phyloP scores from a whole-genome alignment of 1,140 invertebrate species.

The Drosophila quadrilineata region DNA sequence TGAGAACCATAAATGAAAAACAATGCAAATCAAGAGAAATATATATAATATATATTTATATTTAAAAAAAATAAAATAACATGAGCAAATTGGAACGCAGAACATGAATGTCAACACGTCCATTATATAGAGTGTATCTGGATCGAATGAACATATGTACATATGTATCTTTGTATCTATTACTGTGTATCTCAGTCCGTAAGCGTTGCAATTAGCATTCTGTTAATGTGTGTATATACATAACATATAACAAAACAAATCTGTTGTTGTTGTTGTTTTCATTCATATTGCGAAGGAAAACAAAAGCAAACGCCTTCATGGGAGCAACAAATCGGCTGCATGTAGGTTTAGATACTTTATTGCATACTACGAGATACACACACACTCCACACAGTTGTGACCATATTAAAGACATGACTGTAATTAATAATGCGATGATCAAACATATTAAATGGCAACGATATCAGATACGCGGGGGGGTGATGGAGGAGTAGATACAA shows the following conservation, averaged over 20 bases:
- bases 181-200: too few species aligned
- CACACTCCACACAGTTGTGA: too few species aligned
- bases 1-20: constrained; percentile 15
- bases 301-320: constrained; percentile 36
- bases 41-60: too few species aligned
- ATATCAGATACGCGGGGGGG: too few species aligned
- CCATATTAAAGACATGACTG: constrained; percentile 27
- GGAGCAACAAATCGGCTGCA: background rate
- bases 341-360: constrained; percentile 7
- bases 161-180: background rate
- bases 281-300: too few species aligned
- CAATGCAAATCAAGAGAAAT: background rate
- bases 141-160: background rate
- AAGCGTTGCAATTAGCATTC: constrained; percentile 26
- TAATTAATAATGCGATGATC: constrained; percentile 44
- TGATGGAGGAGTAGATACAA: too few species aligned
- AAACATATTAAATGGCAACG: too few species aligned
- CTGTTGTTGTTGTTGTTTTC: background rate
- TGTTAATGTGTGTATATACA: background rate
- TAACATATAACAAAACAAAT: background rate
- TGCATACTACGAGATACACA: constrained; percentile 11
- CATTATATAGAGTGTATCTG: background rate
- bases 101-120: constrained; percentile 4
- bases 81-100: constrained; percentile 5
- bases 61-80: background rate